These are phyloP conservation scores for Macropodus opercularis DNA, from an alignment of 2,797 vertebrate species.

Conservation along the genomic window DNA sequence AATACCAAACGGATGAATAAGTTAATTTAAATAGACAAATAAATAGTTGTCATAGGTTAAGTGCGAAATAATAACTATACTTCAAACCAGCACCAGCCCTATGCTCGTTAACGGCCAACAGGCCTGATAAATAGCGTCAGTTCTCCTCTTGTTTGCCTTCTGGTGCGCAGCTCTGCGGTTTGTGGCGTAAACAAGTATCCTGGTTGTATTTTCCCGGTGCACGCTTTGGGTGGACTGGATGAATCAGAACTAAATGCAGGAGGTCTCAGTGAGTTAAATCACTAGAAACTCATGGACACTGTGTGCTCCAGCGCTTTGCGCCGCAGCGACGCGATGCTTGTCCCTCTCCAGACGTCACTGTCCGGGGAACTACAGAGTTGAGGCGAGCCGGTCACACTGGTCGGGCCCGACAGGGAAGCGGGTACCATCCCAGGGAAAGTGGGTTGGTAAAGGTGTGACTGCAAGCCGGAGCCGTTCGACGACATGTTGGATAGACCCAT, in stretches of 20 bases:
- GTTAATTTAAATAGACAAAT: constrained; percentile 72
- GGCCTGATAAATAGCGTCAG: constrained; percentile 24
- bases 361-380: constrained; percentile 97
- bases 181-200: constrained; percentile 43
- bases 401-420: constrained; percentile 90
- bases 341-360: constrained; percentile 98
- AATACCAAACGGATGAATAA: constrained; percentile 57
- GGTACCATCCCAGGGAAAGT: constrained; percentile 94
- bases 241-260: constrained; percentile 34
- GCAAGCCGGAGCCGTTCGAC: constrained; percentile 92
- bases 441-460: constrained; percentile 97
- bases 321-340: constrained; percentile 96
- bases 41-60: constrained; percentile 59
- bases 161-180: constrained; percentile 13
- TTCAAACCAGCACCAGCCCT: constrained; percentile 26
- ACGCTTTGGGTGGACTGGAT: constrained; percentile 22
- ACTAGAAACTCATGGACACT: constrained; percentile 95
- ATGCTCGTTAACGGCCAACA: constrained; percentile 19
- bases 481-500: constrained; percentile 95
- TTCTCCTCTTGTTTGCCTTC: constrained; percentile 19
- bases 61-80: constrained; percentile 64
- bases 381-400: constrained; percentile 92
- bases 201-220: constrained; percentile 32
- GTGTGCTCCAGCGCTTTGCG: constrained; percentile 99
- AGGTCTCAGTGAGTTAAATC: constrained; percentile 71